phyloP scores from a whole-genome alignment of 2,113 vertebrate genomes.

The Psilopogon haemacephalus region DNA sequence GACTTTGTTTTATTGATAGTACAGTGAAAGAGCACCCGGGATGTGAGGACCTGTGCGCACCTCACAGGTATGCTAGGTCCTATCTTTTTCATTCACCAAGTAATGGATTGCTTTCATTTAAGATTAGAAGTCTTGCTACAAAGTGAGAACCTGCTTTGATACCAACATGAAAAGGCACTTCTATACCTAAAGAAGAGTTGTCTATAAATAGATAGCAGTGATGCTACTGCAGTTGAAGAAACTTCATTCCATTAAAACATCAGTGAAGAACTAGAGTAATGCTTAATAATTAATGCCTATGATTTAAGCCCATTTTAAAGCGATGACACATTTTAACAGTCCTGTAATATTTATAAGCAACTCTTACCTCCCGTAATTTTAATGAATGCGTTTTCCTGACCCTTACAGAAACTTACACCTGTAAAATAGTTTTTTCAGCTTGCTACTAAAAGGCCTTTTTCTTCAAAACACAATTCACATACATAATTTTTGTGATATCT shows the following conservation, averaged over 20 bases:
- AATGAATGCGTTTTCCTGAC: constrained; percentile 78
- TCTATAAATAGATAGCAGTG: constrained; percentile 89
- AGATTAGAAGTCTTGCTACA: constrained; percentile 55
- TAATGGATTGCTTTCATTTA: constrained; percentile 59
- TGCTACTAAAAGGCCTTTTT: constrained; percentile 34
- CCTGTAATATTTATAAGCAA: constrained; percentile 82
- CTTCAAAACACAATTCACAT: constrained; percentile 47
- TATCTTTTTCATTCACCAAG: constrained; percentile 40
- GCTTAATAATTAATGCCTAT: constrained; percentile 82
- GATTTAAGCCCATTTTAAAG: constrained; percentile 77
- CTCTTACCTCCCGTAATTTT: constrained; percentile 75
- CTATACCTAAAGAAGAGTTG: constrained; percentile 80
- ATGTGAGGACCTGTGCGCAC: not conserved
- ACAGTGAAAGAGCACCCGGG: not conserved
- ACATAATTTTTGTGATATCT: constrained; percentile 27
- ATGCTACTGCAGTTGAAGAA: constrained; percentile 85
- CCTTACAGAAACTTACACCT: constrained; percentile 75
- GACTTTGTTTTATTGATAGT: constrained; percentile 1
- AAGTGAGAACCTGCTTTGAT: constrained; percentile 79
- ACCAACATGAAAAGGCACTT: constrained; percentile 84
- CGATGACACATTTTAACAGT: constrained; percentile 66
- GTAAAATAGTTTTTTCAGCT: constrained; percentile 59
- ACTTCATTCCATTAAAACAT: constrained; percentile 79
- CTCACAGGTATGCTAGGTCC: constrained; percentile 13
- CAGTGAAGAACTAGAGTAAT: constrained; percentile 79